Evolutionary conservation across 2,797 vertebrate species (phyloP), one percentile per base, ranked within the genome.

Genomic region (Mus caroli): DNA sequence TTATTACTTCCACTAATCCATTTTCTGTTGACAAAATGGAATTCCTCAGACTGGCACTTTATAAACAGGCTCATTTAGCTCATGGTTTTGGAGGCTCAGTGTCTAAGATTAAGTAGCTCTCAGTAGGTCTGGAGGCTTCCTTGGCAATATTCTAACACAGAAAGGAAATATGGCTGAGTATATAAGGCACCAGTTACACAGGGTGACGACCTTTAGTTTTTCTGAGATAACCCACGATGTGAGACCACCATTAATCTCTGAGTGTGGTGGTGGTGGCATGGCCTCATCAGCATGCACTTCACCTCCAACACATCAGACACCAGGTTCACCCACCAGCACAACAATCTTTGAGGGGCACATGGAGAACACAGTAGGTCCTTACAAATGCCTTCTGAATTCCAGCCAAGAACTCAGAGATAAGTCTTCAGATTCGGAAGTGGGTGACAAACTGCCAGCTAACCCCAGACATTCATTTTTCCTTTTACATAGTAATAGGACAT

Each of bases 1-100:
- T 78, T 87, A 56, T 96, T 94, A n/a, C 60, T 90, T n/a, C 26
- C 87, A 40, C 76, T 87, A 83, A 60, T 76, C 46, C 71, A 77
- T 67, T 77, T 94, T 56, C n/a, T 83, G 46, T 84, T 76, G 56
- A 19, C 40, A 26, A n/a, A 83, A 76, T 31, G 60, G 43, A 89
- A 94, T 76, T 89, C 56, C 67, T 12, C 1, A 89, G 78, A 50
- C 69, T 46, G 26, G 15, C 12, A 46, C 46, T 83, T 46, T 90
- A 84, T 54, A 76, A 93, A 71, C 43, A 82, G 26, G n/a, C 37
- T 82, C 28, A 31, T 75, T 58, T 89, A 62, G 64, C 77, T 82
- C 67, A 58, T n/a, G 79, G 40, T 73, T 93, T 88, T 82, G 40
- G 76, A 73, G 64, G 40, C 34, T 60, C 17, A 40, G 28, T 26